phyloP scores from a whole-genome alignment of 2,888 invertebrate species.

The Tyria jacobaeae region DNA sequence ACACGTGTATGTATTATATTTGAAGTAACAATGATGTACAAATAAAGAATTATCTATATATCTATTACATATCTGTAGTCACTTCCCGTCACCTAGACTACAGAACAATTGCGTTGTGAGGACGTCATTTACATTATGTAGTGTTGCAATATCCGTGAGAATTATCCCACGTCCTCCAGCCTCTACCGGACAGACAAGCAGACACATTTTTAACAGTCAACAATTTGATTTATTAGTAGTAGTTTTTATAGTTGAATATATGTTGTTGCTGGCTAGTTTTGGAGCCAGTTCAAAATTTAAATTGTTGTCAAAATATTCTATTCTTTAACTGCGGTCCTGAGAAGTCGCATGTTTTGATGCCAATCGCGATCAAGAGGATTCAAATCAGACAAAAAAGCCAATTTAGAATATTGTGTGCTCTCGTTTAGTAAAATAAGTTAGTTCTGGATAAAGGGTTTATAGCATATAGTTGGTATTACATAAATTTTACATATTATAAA shows the following conservation, averaged over 20 bases:
- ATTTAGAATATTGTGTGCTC: no score
- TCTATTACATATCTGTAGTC: constrained; percentile 39
- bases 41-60: no score
- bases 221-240: constrained; percentile 26
- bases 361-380: no score
- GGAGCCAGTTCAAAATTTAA: neutral
- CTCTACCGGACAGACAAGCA: constrained; percentile 39
- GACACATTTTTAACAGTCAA: constrained; percentile 50
- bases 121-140: constrained; percentile 60
- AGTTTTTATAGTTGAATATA: neutral
- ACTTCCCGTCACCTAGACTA: constrained; percentile 40
- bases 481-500: no score
- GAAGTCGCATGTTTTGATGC: no score
- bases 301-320: neutral
- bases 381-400: no score
- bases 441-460: no score
- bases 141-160: constrained; percentile 70
- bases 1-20: no score
- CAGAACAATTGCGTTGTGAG: constrained; percentile 44
- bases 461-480: no score
- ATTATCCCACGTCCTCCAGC: constrained; percentile 72
- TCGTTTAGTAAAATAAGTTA: no score
- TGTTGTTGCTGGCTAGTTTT: neutral
- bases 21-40: no score
- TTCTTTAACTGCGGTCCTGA: no score